phyloP scores from a whole-genome alignment of 2,888 invertebrate species.

The Horisme vitalbata region DNA sequence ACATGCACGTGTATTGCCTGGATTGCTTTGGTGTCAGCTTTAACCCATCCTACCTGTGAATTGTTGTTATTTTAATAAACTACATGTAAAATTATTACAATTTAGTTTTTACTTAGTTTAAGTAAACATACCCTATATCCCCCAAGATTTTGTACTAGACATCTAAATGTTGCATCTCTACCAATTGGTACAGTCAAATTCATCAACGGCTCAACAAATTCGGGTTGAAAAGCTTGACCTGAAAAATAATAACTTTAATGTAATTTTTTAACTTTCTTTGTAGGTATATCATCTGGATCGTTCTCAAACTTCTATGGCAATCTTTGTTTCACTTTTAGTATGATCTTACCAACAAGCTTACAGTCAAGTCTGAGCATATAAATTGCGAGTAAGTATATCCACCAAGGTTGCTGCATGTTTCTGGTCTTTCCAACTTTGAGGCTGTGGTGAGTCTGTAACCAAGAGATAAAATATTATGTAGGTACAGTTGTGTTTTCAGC shows the following conservation, averaged over 20 bases:
- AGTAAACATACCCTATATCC: constrained; percentile 88
- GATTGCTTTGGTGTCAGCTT: constrained; percentile 95
- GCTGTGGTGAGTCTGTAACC: constrained; percentile 51
- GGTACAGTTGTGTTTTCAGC: too few species aligned
- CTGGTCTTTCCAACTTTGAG: constrained; percentile 31
- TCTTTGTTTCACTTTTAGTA: too few species aligned
- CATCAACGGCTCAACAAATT: constrained; percentile 91
- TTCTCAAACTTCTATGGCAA: too few species aligned
- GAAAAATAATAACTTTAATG: too few species aligned
- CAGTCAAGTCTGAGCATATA: constrained; percentile 73
- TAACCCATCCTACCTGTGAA: constrained; percentile 96
- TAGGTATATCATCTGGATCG: too few species aligned
- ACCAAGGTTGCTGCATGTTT: constrained; percentile 73
- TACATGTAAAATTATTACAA: background rate
- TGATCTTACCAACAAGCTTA: constrained; percentile 64
- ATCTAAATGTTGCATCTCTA: constrained; percentile 93
- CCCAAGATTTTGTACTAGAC: constrained; percentile 92
- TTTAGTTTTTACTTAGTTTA: too few species aligned
- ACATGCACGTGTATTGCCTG: constrained; percentile 96
- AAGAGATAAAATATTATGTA: constrained; percentile 29
- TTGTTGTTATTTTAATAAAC: constrained; percentile 10
- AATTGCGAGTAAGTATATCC: constrained; percentile 62
- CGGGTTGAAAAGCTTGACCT: constrained; percentile 91
- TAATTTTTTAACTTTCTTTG: too few species aligned
- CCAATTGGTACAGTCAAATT: constrained; percentile 93